These are phyloP conservation scores for Penaeus japonicus DNA, from an alignment of 1,140 invertebrate species.

Conservation along the genomic window DNA sequence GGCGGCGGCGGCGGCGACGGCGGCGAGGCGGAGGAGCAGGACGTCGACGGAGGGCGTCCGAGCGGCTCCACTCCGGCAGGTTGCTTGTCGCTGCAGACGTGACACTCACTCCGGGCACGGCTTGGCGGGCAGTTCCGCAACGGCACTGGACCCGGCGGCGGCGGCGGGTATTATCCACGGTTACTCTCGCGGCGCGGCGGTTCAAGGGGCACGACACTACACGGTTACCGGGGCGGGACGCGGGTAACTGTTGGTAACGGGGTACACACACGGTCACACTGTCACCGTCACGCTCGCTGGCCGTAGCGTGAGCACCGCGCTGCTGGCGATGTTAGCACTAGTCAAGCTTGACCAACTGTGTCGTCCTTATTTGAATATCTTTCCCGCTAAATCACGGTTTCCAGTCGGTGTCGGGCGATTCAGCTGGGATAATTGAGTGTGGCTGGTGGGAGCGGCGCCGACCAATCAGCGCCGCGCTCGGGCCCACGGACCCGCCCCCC, in stretches of 20 bases:
- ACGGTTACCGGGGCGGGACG: neutral
- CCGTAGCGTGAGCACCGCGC: neutral
- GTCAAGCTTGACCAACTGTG: conserved; percentile 59
- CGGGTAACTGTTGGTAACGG: neutral
- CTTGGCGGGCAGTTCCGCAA: neutral
- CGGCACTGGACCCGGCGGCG: conserved; percentile 21
- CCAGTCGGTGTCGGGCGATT: conserved; percentile 51
- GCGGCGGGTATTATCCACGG: conserved; percentile 36
- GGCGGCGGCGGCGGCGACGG: neutral
- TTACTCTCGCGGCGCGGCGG: conserved; percentile 9
- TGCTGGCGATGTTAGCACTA: conserved; percentile 54
- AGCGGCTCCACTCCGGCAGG: conserved; percentile 39
- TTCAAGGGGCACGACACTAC: neutral
- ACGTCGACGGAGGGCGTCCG: neutral
- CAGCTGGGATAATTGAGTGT: conserved; percentile 53
- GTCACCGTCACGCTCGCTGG: conserved; percentile 2
- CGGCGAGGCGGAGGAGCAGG: neutral
- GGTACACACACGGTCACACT: conserved; percentile 27
- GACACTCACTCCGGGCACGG: conserved; percentile 18
- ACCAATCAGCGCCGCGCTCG: conserved; percentile 34
- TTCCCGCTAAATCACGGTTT: conserved; percentile 58
- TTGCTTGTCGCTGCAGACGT: neutral
- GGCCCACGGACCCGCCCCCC: conserved; percentile 29
- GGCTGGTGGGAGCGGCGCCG: conserved; percentile 32
- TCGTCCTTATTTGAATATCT: conserved; percentile 59